Evolutionary conservation across 2,797 vertebrate genomes (phyloP), one percentile per base, ranked within the genome.

Genomic region (Limosa lapponica): DNA sequence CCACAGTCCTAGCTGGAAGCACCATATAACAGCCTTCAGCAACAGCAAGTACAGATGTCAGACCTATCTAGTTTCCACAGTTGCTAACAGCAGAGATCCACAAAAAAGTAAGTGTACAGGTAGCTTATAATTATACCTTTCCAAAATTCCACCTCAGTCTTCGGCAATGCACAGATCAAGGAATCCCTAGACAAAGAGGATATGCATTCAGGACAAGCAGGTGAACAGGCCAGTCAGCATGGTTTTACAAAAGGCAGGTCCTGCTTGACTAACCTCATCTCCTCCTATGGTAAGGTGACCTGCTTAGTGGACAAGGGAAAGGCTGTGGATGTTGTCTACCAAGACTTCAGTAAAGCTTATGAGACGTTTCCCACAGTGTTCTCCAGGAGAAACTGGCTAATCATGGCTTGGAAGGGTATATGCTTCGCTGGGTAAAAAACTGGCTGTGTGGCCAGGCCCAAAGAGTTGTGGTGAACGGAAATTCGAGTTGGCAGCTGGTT

Each of bases 61-160:
- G 19, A 67, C 13, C 13, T 30, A 71, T 8, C 32, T 36, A 72
- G 34, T 24, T 66, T 46, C 24, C 41, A 39, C 25, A 58, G 49
- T 1, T 64, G 17, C 57, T 75, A 85, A 51, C 14, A 82, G 39
- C 12, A 64, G 18, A 8, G 11, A 48, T 4, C 15, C 49, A 70
- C 23, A 23, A 34, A 72, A 28, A 34, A 24, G 0, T 5, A 61
- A 57, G 11, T 13, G 17, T 8, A 7, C 0, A 2, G 2, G 3
- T 43, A 71, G 7, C 18, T 87, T 64, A 13, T 6, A 49, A 51
- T 44, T 6, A 25, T 1, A 54, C 6, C 34, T 64, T 49, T 51
- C 18, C 20, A 74, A 20, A 84, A 71, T 30, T 65, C 11, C 19
- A 46, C 10, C 48, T 71, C 41, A n/a, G n/a, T 59, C 58, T 79